A percentile compares a stretch with the other conserved stretches of the same genome.
Evolutionary conservation across 2,113 vertebrate genomes (phyloP).

Genomic region (Merops nubicus): DNA sequence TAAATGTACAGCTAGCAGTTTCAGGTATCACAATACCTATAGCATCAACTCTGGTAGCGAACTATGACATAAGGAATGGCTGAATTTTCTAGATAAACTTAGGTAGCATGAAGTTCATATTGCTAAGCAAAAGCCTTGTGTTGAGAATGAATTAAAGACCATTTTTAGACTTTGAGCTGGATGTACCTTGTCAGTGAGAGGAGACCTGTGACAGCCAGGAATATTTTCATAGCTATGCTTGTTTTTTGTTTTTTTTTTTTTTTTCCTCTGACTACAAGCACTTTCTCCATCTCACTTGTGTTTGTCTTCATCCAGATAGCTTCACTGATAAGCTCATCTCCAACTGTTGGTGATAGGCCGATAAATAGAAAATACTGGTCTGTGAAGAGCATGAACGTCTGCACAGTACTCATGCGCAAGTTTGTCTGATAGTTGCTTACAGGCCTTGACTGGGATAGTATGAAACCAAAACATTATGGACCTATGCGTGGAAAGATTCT

Average conservation of each 20-base stretch:
- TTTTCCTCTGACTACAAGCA: not conserved
- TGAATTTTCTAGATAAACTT: not conserved
- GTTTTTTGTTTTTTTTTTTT: not conserved
- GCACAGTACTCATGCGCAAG: fast-evolving
- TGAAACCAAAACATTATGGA: not conserved
- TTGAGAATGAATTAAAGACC: not conserved
- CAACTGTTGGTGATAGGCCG: not conserved
- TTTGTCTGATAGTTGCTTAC: not conserved
- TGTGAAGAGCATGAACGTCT: not conserved
- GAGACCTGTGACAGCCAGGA: not conserved
- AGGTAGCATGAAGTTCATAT: not conserved
- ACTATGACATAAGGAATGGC: not conserved
- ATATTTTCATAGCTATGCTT: not conserved
- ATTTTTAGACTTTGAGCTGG: not conserved
- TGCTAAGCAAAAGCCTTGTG: not conserved
- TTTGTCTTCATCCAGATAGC: not conserved
- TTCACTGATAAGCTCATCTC: not conserved
- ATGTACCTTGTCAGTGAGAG: not conserved
- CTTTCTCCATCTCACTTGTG: not conserved
- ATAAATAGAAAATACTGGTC: not conserved
- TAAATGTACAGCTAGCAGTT: not conserved
- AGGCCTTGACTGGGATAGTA: not conserved
- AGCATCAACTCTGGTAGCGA: no score
- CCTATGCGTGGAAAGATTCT: not conserved
- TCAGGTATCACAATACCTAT: not conserved